Conservation (phyloP, 2,888 invertebrate genomes). For the Ornithoptera priamus region DNA sequence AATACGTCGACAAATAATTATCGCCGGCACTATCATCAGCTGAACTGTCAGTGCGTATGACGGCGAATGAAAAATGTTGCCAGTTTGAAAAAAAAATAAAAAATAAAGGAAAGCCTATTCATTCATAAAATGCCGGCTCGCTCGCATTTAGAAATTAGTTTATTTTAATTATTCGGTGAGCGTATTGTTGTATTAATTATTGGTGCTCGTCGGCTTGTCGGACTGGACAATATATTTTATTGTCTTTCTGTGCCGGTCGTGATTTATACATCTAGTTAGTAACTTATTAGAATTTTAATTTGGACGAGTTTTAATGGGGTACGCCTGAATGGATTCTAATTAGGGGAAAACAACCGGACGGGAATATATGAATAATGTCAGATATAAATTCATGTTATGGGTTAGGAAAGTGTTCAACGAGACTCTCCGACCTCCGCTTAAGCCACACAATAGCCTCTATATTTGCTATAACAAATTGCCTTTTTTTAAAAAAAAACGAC, state of each 20-base stretch:
- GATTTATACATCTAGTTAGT: slow-evolving; percentile 80
- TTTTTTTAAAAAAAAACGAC: slow-evolving; percentile 65
- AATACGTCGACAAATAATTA: slow-evolving; percentile 24
- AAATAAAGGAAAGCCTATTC: slow-evolving; percentile 45
- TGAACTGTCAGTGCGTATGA: slow-evolving; percentile 68
- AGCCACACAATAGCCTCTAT: slow-evolving; percentile 56
- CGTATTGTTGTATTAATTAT: slow-evolving; percentile 78
- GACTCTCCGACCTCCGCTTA: slow-evolving; percentile 50
- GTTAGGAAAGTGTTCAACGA: slow-evolving; percentile 58
- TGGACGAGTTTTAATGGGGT: slow-evolving; percentile 78
- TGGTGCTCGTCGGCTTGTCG: slow-evolving; percentile 52
- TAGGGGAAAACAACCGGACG: slow-evolving; percentile 74
- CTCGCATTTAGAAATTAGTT: slow-evolving; percentile 75
- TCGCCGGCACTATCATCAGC: slow-evolving; percentile 52
- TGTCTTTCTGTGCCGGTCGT: slow-evolving; percentile 66
- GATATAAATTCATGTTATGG: slow-evolving; percentile 74
- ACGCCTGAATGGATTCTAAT: slow-evolving; percentile 78
- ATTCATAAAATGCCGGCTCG: slow-evolving; percentile 67
- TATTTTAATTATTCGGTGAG: slow-evolving; percentile 76
- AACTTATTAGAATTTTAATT: slow-evolving; percentile 80
- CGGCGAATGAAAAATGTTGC: slow-evolving; percentile 74
- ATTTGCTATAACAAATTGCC: slow-evolving; percentile 69
- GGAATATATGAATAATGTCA: slow-evolving; percentile 70
- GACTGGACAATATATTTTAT: slow-evolving; percentile 77
- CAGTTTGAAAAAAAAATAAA: slow-evolving; percentile 53